Base-by-base conservation (phyloP, 1,140 invertebrate species). In the Saccostrea glomerata region DNA sequence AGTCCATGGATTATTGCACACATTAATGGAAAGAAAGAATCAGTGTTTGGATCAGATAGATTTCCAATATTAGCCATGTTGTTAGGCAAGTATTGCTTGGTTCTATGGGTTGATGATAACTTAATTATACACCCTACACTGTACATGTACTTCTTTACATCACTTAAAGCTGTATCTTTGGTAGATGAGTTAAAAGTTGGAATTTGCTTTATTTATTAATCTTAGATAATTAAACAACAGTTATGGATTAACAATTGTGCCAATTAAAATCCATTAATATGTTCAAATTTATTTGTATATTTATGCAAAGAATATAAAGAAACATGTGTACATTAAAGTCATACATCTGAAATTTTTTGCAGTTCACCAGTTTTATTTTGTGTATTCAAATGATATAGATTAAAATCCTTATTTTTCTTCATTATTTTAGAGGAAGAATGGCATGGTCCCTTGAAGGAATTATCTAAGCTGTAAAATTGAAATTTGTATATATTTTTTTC, bases 31-130 rank as follows among this genome's bases (percentile, higher is more conserved):
- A 91, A 92, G 84, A 92, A 93, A 70, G 92, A 95, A 90, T 90
- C 93, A 83, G 88, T 95, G 55, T 95, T 95, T 92, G 95, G 95
- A 1, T 93, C 93, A 13, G 95, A 95, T 87, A 90, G 95, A 85
- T 94, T 95, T 87, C 93, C 93, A 73, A 87, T 95, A 55, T 77
- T 95, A 15, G 95, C 95, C 15, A 89, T 92, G 82, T 56, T 94
- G 30, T 77, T 95, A 83, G 92, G 94, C 93, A 93, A 92, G 89
- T 89, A 86, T n/a, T 17, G 6, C 23, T 23, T 36, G 23, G 1
- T 47, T 47, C 47, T 47, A 6, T 47, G 5, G 47, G 47, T 47
- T 47, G 47, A 47, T 47, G 47, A n/a, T 25, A 13, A 7, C 20
- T 11, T 13, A 70, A 70, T 70, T 7, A 2, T 20, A 70, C 25